Evolutionary conservation across 2,888 invertebrate species (phyloP).

Genomic region (Drosophila nr. fundita): DNA sequence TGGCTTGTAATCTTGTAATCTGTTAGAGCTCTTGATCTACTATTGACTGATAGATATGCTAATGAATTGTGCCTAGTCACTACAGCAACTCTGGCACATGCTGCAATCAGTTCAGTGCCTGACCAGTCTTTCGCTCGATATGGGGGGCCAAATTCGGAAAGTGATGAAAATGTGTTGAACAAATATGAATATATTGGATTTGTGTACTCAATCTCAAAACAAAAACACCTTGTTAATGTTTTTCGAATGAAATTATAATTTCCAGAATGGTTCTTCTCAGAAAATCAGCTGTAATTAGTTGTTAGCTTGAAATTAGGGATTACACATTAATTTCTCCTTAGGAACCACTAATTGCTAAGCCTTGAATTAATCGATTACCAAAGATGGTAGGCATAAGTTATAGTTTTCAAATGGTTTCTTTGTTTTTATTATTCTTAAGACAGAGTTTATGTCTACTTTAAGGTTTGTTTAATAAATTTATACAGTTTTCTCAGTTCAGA

Average conservation of each 20-base stretch:
- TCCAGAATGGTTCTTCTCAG: background rate
- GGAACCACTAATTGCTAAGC: background rate
- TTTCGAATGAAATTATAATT: background rate
- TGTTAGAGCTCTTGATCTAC: conserved; percentile 34
- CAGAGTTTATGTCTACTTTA: background rate
- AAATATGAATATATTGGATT: conserved; percentile 17
- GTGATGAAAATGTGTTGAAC: conserved; percentile 22
- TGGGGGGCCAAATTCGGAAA: conserved; percentile 13
- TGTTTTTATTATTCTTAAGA: background rate
- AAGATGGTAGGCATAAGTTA: background rate
- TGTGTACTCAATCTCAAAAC: background rate
- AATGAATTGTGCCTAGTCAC: conserved; percentile 52
- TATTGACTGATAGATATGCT: conserved; percentile 58
- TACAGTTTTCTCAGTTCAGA: background rate
- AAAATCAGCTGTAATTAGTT: background rate
- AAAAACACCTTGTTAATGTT: background rate
- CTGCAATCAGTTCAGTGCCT: conserved; percentile 48
- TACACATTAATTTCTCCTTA: background rate
- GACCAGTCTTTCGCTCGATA: conserved; percentile 28
- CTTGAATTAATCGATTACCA: background rate
- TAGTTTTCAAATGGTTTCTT: background rate
- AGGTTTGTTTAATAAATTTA: background rate
- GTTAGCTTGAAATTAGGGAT: background rate
- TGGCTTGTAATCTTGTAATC: conserved; percentile 47
- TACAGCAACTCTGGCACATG: conserved; percentile 29